These are phyloP conservation scores for Melanitta fusca DNA, from an alignment of 2,797 vertebrate genomes.

Conservation along the genomic window DNA sequence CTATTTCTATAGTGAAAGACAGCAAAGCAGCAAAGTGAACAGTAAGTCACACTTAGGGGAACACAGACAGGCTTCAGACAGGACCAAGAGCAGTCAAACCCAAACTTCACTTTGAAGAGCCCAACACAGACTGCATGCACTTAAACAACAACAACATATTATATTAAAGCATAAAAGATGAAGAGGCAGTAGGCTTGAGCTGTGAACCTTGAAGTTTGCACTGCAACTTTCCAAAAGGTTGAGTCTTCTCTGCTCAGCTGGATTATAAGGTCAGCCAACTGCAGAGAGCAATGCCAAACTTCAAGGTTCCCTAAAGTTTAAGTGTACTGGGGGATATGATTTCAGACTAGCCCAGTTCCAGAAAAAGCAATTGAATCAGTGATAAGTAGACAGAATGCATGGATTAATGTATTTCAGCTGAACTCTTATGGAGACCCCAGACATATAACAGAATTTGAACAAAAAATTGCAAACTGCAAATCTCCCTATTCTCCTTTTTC, in stretches of 20 bases:
- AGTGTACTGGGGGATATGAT: background rate
- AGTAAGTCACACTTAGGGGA: background rate
- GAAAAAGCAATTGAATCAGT: background rate
- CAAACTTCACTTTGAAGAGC: background rate
- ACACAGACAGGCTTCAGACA: background rate
- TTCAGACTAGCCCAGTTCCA: background rate
- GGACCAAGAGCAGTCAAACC: background rate
- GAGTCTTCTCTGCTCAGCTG: background rate
- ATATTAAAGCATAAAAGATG: background rate
- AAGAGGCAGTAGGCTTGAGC: background rate
- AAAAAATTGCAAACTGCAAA: background rate
- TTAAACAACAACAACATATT: background rate
- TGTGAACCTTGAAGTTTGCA: background rate
- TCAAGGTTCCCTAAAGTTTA: background rate
- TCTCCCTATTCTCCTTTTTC: background rate
- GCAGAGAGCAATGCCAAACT: background rate
- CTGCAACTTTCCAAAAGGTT: background rate
- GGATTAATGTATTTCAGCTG: background rate
- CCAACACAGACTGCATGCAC: rapidly evolving
- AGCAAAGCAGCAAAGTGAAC: background rate
- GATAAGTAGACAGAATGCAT: background rate
- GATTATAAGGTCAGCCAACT: background rate
- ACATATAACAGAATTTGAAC: background rate
- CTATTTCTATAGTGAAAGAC: background rate
- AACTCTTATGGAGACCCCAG: background rate